Evolutionary conservation across 2,888 invertebrate species (phyloP), one percentile per base, ranked within the genome.

Genomic region (Perithous albicinctus): DNA sequence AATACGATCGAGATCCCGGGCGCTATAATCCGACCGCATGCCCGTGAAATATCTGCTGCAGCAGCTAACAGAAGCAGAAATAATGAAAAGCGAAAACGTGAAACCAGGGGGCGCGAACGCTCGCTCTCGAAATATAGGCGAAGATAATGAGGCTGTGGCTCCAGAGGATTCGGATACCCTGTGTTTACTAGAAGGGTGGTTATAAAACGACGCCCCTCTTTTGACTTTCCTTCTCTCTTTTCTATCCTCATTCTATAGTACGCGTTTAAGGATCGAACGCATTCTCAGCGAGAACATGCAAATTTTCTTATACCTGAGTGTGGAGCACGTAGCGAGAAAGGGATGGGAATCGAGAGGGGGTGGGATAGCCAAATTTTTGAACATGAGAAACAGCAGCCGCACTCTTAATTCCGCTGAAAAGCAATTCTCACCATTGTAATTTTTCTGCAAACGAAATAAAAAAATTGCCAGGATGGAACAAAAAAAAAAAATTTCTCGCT

Each of bases 111-210:
- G 81, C 64, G 78, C 70, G 56, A 74, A 78, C 59, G 69, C 35
- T 32, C 63, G 73, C 56, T 75, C 74, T 78, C 75, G 70, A 29
- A 69, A 69, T 70, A 74, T 59, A 78, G 84, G 48, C 51, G 72
- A 82, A 63, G 84, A 88, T 86, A 87, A 89, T 89, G 87, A 89
- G 86, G 85, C 85, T 82, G 86, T 87, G 48, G 59, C 48, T n/a
- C 38, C 35, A 86, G 86, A 86, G 86, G 86, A 87, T 86, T 85
- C 82, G 86, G 86, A 87, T 89, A 91, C 89, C 91, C 91, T 91
- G 89, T 91, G 88, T 91, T 92, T 91, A 91, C 82, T 70, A 82
- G 66, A 82, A n/a, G 82, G 75, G 75, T 75, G 82, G 59, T 82
- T 78, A 78, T 75, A 51, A 70, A 78, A 69, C 63, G 67, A 73